Base-by-base conservation (phyloP, 1,140 invertebrate genomes). In the Phocides pigmalion region DNA sequence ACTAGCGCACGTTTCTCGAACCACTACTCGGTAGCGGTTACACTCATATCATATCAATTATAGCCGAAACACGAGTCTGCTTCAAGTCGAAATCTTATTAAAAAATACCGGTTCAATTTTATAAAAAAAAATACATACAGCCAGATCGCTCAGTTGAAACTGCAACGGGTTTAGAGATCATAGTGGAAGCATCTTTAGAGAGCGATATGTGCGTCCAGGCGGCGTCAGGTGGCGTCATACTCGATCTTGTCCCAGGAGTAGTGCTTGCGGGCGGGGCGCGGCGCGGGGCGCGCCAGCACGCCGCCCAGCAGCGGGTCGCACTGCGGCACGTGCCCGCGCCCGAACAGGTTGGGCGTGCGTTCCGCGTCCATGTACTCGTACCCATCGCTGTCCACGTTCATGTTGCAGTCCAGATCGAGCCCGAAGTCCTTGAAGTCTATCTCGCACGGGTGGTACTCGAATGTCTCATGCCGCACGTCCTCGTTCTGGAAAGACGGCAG, bases 191-290 rank as follows among this genome's bases (percentile, higher is more conserved):
- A 66, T 59, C 42, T 64, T 47, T 67, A 74, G 74, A 72, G 75
- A 74, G 73, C 71, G 73, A 62, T 32, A 44, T 65, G 39, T 15
- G 19, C 35, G 66, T 28, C 15, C 6, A 41, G 39, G 22, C 25
- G 62, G 78, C 80, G 88, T 92, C 90, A 92, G 70, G 90, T 92
- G 80, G 84, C 84, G 65, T 91, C 89, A 71, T 76, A 91, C 69
- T 91, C 90, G 61, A 89, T 83, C 47, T 76, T 79, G 67, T 92
- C 90, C 91, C 90, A 92, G 5, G 90, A 92, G 72, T 89, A 91
- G 70, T 87, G 89, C 62, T 86, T 89, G 47, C 67, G 80, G 6
- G 84, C 77, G 15, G 89, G 83, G 0, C 86, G 71, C 54, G 88
- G 82, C 32, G 88, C 74, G 16, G 89, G 84, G 0, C 84, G 78